Conservation (phyloP, 2,888 invertebrate genomes). For the Eupithecia exiguata region DNA sequence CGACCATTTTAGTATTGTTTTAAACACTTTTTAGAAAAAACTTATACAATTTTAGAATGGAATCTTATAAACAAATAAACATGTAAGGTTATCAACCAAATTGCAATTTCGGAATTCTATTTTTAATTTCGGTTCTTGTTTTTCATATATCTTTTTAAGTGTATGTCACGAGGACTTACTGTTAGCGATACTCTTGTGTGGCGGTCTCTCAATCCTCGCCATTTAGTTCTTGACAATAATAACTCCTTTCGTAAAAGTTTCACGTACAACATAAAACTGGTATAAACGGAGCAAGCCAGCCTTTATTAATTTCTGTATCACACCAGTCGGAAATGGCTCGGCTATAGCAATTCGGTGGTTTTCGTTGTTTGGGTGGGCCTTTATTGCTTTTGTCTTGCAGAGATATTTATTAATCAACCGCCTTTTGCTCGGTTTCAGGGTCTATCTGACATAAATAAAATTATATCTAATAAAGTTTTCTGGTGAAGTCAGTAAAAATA, state of each 20-base stretch:
- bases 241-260: background rate
- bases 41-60: background rate
- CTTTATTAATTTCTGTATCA: constrained; percentile 17
- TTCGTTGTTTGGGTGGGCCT: constrained; percentile 5
- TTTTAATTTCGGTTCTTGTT: no score
- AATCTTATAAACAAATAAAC: background rate
- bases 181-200: background rate
- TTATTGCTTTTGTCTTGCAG: constrained; percentile 14
- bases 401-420: constrained; percentile 14
- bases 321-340: constrained; percentile 1
- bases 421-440: background rate
- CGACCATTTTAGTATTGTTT: no score
- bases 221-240: background rate
- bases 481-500: background rate
- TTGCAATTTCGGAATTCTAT: no score
- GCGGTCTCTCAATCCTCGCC: background rate
- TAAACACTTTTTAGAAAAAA: background rate
- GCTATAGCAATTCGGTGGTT: constrained; percentile 4
- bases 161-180: background rate
- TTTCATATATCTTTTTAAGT: no score
- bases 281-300: constrained; percentile 9
- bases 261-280: constrained; percentile 8
- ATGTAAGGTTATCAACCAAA: no score
- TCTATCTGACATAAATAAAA: background rate
- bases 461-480: background rate